Base-by-base conservation (phyloP, 2,113 vertebrate species). In the Gnathonemus echidnorhynchus region DNA sequence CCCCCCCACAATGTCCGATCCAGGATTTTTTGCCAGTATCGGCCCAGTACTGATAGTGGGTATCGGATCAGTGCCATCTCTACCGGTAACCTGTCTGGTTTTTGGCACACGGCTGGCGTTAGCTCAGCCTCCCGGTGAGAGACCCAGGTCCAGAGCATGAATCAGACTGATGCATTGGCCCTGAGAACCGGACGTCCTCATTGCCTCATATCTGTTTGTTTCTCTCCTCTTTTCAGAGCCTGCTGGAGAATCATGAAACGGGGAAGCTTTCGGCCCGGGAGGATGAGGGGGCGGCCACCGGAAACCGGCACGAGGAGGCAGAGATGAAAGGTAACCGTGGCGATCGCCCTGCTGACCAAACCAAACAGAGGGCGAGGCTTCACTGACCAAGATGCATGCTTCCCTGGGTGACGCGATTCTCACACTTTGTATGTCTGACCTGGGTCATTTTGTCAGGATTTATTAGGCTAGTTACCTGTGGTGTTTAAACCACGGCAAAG, bases 321-420 rank as follows among this genome's bases (percentile, higher is more conserved):
- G 94, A 94, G 90, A 91, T 95, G 58, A 96, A 96, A 96, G 96
- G 96, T 96, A 94, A 74, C 50, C 24, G 27, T 5, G 11, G n/a
- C n/a, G 6, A 49, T 27, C 1, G 21, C 45, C 48, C 45, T 15
- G 24, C 46, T 86, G 46, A 42, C 74, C 11, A 17, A 42, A 7
- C 35, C 35, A 80, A 1, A 42, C 6, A 1, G 27, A 74, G 35
- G 35, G 15, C 5, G 31, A 0, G 11, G 74, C 74, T 77, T 70
- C 62, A 42, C 31, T 5, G 5, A 17, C 31, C 2, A 3, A 35
- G 27, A 39, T 5, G 6, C 31, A 19, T 0, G 15, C 13, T 80
- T 42, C 74, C 31, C 13, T 42, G 74, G 11, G 39, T 19, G 35
- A 80, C 5, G 5, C 5, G 13, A 35, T 19, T 42, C 74, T 19